Evolutionary conservation across 2,888 invertebrate genomes (phyloP), one percentile per base, ranked within the genome.

Genomic region (Cybosia mesomella): DNA sequence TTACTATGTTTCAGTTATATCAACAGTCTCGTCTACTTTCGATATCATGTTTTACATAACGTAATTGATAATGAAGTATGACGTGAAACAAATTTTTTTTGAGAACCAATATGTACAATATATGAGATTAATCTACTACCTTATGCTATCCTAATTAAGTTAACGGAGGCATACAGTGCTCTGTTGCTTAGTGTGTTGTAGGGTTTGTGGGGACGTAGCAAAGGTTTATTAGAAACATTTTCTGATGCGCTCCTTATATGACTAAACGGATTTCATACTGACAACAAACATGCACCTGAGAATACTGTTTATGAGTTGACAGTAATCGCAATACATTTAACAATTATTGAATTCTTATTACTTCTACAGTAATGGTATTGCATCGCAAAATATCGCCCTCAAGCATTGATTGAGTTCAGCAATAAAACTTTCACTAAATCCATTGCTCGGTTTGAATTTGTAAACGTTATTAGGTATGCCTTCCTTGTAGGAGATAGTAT

Each of bases 1-100:
- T 59, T 22, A 67, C 70, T 62, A 62, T 66, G 57, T 76, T 74
- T 53, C 68, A 55, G 64, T 57, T 58, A 64, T 63, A 67, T 61
- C 10, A 36, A 21, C 63, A 60, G 43, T 62, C 64, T 32, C 36
- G 39, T 28, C 53, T 9, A 43, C 32, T 58, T 36, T 72, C 55
- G 15, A 70, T 58, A 32, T 66, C 39, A 49, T 28, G 28, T 55
- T 70, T 58, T 55, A 65, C 28, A 54, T 57, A 61, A 60, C 60
- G 5, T 59, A 24, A 24, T 24, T 22, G 22, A 39, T 39, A 59
- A 59, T 59, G 36, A 22, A 24, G 22, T 39, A 10, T 39, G 36
- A 39, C 15, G 59, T 18, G 36, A 58, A 49, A n/a, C n/a, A n/a
- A 18, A 43, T 15, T 43, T 43, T 49, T 43, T 8, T 49, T 8